phyloP scores from a whole-genome alignment of 2,888 invertebrate genomes.

The Trissolcus brochymenae region DNA sequence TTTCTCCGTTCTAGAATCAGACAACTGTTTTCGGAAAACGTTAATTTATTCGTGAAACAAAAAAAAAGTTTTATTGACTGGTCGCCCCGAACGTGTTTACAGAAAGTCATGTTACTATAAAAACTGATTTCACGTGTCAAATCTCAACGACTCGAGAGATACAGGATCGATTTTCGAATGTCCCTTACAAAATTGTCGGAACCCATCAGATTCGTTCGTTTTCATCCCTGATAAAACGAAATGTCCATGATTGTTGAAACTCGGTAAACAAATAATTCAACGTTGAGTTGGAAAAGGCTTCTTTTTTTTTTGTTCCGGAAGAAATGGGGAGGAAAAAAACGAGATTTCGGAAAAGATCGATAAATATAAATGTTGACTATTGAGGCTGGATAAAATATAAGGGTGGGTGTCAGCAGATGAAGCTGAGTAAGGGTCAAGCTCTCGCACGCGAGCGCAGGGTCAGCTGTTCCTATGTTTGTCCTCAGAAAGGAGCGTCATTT shows the following conservation, averaged over 20 bases:
- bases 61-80: conserved; percentile 31
- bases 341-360: conserved; percentile 52
- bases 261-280: background rate
- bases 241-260: no score
- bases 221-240: no score
- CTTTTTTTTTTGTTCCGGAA: conserved; percentile 16
- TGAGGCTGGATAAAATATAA: conserved; percentile 55
- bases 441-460: conserved; percentile 73
- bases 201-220: no score
- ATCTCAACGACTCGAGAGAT: no score
- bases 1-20: conserved; percentile 18
- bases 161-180: no score
- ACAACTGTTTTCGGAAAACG: conserved; percentile 35
- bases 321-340: conserved; percentile 26
- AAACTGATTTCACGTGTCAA: conserved; percentile 27
- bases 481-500: conserved; percentile 64
- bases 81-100: conserved; percentile 17
- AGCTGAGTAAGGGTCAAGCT: conserved; percentile 74
- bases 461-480: conserved; percentile 76
- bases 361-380: conserved; percentile 50
- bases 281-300: background rate
- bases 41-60: conserved; percentile 17
- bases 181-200: no score
- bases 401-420: conserved; percentile 74
- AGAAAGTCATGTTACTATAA: conserved; percentile 22